Evolutionary conservation across 2,888 invertebrate genomes (phyloP), one percentile per base, ranked within the genome.

Genomic region (Zeuzera pyrina): DNA sequence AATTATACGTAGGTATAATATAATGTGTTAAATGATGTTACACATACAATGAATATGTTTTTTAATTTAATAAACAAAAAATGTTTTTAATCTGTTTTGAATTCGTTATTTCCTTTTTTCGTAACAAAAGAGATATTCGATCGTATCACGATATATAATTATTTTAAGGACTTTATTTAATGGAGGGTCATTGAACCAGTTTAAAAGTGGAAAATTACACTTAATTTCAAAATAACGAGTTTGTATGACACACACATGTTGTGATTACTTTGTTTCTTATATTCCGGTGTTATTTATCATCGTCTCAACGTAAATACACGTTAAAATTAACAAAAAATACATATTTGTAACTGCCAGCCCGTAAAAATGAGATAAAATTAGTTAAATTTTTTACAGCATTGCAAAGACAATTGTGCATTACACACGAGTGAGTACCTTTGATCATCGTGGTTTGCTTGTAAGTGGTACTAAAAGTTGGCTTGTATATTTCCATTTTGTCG

Each of bases 141-240:
- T n/a, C n/a, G n/a, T n/a, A n/a, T n/a, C n/a, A n/a, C n/a, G n/a
- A n/a, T n/a, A n/a, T n/a, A n/a, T n/a, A n/a, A n/a, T n/a, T n/a
- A n/a, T n/a, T n/a, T n/a, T n/a, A n/a, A n/a, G n/a, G n/a, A 43
- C 55, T 52, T 57, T 33, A 47, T 45, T 57, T 51, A 39, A 52
- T 65, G 70, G 67, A 71, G 73, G 78, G 74, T 73, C 66, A 62
- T 73, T 73, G 78, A 62, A 64, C 71, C 37, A 37, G 35, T 31
- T 45, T 49, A 36, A 65, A 66, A 68, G 62, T 68, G 60, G 61
- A 47, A 65, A 65, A 73, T 78, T 72, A 63, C 45, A 66, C 62
- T 61, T 76, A 76, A 78, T 77, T 77, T 71, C 55, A 60, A 69
- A 69, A 71, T 78, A 77, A 77, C 74, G 67, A 68, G 53, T 48